Evolutionary conservation across 2,888 invertebrate species (phyloP), one percentile per base, ranked within the genome.

Genomic region (Hemicrepidius hirtus): DNA sequence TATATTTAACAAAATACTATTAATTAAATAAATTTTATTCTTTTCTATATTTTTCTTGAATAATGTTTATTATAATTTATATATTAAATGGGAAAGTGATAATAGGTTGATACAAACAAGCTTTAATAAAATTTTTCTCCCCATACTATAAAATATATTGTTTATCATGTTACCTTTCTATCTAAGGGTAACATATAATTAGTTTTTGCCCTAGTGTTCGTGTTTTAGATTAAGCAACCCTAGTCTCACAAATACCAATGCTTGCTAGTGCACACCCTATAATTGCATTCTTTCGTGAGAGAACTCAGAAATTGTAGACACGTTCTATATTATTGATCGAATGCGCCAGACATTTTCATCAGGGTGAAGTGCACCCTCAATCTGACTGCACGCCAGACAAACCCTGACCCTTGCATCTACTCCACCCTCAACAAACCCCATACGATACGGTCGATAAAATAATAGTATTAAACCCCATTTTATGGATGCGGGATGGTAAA

Each of bases 291-390:
- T 37, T 57, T 37, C 57, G 35, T 55, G 55, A 35, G 35, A 32
- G 16, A 18, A 32, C 32, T 7, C 18, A 37, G 16, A 57, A 37
- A 20, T 37, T 37, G 37, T 37, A 18, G 32, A 12, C 57, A 37
- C 37, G 35, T 57, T 57, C 37, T n/a, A 28, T 37, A 57, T 37
- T 69, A 69, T 69, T 69, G 69, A 69, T 69, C 69, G 63, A 46
- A 64, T 46, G 64, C 63, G 60, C 63, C 53, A 69, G 69, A 69
- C 69, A 57, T 63, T 68, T 24, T 21, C 64, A 55, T 64, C 46
- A 21, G 18, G 46, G 53, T 63, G 41, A 64, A 69, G 69, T 69
- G 69, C 69, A 69, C 63, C 57, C 64, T 69, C 64, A 21, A 44
- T 64, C 7, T 28, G 53, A 41, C 37, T 60, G 49, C 49, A 68